A percentile compares a stretch with the other conserved stretches of the same genome.
These are phyloP conservation scores for Toxonevra muliebris DNA, from an alignment of 2,888 invertebrate genomes.

Conservation along the genomic window DNA sequence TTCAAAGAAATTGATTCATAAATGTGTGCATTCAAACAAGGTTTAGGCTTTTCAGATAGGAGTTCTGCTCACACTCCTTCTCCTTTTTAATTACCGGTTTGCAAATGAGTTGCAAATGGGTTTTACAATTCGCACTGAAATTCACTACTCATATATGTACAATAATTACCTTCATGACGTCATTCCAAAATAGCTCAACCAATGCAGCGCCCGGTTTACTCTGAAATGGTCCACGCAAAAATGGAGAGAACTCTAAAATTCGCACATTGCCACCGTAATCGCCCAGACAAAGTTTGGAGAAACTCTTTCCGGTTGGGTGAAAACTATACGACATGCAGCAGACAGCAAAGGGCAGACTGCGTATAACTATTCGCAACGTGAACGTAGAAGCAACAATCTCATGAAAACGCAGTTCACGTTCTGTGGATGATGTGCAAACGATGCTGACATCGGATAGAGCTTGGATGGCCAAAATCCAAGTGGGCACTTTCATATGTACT, in stretches of 20 bases:
- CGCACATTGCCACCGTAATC: conserved; percentile 78
- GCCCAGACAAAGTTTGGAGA: conserved; percentile 73
- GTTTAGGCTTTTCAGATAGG: not conserved
- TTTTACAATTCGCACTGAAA: too few species aligned
- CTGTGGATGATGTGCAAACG: conserved; percentile 79
- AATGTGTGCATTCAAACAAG: not conserved
- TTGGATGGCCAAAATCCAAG: conserved; percentile 79
- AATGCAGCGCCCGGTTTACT: conserved; percentile 73
- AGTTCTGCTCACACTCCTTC: too few species aligned
- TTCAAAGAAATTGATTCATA: not conserved
- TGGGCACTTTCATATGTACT: conserved; percentile 72
- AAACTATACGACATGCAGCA: conserved; percentile 58
- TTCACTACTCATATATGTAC: too few species aligned
- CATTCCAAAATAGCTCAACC: conserved; percentile 70
- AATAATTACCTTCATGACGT: conserved; percentile 66
- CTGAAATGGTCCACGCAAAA: conserved; percentile 75
- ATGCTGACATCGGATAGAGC: conserved; percentile 81
- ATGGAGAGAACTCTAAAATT: conserved; percentile 71
- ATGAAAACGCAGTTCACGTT: conserved; percentile 82
- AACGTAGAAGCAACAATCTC: conserved; percentile 80
- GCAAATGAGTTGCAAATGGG: too few species aligned
- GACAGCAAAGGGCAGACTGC: conserved; percentile 66
- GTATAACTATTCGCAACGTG: conserved; percentile 75
- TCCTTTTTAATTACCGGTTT: not conserved
- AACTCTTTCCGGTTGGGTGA: conserved; percentile 45